Percentiles rank a stretch among this genome's conserved stretches.
These are phyloP conservation scores for Gila robusta DNA, from an alignment of 2,797 vertebrate species.

Conservation along the genomic window DNA sequence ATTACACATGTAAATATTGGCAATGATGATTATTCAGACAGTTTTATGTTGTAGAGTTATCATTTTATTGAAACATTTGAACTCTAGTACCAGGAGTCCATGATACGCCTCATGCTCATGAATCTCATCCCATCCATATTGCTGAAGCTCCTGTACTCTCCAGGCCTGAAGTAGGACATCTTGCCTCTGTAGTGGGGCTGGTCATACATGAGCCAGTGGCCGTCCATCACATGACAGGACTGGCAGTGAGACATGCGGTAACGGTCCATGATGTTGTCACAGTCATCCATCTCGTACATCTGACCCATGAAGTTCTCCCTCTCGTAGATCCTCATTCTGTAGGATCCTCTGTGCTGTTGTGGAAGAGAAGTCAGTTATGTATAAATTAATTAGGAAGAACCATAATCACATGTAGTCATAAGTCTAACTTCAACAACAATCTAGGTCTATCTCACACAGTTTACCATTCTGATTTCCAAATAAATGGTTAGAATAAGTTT, in stretches of 20 bases:
- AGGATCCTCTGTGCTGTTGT: conserved; percentile 71
- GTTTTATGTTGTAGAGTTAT: neutral
- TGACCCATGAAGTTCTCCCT: conserved; percentile 73
- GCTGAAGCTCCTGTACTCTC: conserved; percentile 75
- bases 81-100: conserved; percentile 54
- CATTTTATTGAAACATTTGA: conserved; percentile 13
- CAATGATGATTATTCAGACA: neutral
- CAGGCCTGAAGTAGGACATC: conserved; percentile 72
- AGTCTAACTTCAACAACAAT: neutral
- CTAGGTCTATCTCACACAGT: neutral
- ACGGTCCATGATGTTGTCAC: conserved; percentile 69
- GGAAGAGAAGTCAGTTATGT: neutral
- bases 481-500: neutral
- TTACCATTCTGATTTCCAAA: neutral
- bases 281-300: conserved; percentile 69
- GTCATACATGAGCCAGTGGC: conserved; percentile 73
- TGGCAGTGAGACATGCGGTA: conserved; percentile 71
- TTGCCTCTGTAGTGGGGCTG: conserved; percentile 73
- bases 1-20: neutral
- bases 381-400: neutral
- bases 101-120: conserved; percentile 72
- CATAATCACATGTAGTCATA: neutral
- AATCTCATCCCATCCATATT: conserved; percentile 62
- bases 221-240: conserved; percentile 75
- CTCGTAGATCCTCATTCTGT: conserved; percentile 75